Conservation (phyloP, 2,888 invertebrate species). For the Aphidoletes aphidimyza region DNA sequence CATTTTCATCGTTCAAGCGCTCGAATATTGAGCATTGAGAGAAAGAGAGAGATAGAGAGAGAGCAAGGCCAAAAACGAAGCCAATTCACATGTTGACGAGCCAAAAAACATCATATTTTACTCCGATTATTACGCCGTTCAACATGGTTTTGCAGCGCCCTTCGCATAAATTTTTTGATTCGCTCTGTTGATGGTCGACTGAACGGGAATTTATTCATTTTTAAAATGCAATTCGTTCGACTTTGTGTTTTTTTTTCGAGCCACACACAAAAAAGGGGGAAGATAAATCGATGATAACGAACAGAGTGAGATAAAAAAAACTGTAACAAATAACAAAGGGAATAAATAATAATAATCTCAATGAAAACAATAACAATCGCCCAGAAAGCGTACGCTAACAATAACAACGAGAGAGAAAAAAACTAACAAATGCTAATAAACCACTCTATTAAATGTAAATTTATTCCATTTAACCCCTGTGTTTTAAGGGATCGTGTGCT, state of each 20-base stretch:
- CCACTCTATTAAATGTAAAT: conserved; percentile 54
- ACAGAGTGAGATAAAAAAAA: not conserved
- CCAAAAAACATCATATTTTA: conserved; percentile 17
- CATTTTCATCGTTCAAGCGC: too few species aligned
- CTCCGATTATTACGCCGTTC: not conserved
- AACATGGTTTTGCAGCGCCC: too few species aligned
- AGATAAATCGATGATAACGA: conserved; percentile 28
- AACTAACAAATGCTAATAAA: conserved; percentile 54
- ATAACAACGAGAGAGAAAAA: not conserved
- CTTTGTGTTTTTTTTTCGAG: conserved; percentile 17
- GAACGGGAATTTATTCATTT: conserved; percentile 32
- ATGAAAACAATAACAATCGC: conserved; percentile 41
- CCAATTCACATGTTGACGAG: conserved; percentile 33
- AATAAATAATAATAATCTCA: conserved; percentile 27
- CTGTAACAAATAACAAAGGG: conserved; percentile 6
- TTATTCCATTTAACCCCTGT: conserved; percentile 52
- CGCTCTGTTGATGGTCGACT: not conserved
- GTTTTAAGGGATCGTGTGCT: not conserved
- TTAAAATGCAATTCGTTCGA: conserved; percentile 53
- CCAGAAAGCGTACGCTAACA: not conserved
- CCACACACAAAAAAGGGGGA: conserved; percentile 27
- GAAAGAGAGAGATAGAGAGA: too few species aligned
- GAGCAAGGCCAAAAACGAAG: not conserved
- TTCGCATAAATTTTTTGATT: not conserved
- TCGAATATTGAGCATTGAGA: too few species aligned